phyloP scores from a whole-genome alignment of 1,140 invertebrate species.

The Drosophila sulfurigaster region DNA sequence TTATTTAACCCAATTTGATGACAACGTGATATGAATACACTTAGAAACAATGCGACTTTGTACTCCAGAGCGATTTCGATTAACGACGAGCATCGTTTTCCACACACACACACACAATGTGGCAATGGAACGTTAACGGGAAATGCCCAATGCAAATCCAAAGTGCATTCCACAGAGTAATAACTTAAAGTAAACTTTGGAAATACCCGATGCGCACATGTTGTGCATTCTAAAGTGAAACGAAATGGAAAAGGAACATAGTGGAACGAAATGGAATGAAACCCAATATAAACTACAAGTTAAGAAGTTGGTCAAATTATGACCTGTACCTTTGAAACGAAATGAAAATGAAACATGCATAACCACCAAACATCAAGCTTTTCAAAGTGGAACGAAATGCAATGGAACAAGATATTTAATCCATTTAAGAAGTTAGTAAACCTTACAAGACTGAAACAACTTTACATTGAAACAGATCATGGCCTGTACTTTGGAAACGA shows the following conservation, averaged over 20 bases:
- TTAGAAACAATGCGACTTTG: constrained; percentile 26
- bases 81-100: too few relatives aligned
- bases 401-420: too few relatives aligned
- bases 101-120: neutral
- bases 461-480: too few relatives aligned
- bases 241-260: neutral
- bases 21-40: constrained; percentile 28
- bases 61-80: neutral
- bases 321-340: neutral
- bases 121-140: constrained; percentile 6
- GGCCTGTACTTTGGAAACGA: too few relatives aligned
- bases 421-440: too few relatives aligned
- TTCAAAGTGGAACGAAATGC: too few relatives aligned
- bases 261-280: neutral
- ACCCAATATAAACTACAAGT: neutral
- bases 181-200: neutral
- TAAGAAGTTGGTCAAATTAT: too few relatives aligned
- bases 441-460: too few relatives aligned
- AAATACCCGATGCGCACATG: neutral
- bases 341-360: neutral
- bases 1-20: constrained; percentile 62
- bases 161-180: neutral
- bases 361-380: neutral
- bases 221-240: neutral
- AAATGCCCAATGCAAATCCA: neutral